A percentile compares a stretch with the other conserved stretches of the same genome.
Conservation (phyloP, 2,797 vertebrate species). For the Xiphophorus birchmanni region DNA sequence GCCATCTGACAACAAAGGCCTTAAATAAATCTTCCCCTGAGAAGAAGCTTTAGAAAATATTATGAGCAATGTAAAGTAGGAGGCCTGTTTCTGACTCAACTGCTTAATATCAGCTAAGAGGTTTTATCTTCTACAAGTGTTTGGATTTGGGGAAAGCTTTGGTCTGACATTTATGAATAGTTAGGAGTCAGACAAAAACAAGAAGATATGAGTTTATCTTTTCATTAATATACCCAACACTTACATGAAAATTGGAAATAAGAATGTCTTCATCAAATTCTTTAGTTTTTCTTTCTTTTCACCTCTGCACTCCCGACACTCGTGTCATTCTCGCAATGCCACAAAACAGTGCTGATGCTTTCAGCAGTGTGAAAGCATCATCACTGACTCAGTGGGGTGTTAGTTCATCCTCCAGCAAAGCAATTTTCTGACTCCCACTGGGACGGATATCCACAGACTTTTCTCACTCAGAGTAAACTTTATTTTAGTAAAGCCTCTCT, state of each 20-base stretch:
- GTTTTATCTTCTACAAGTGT: neutral
- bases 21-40: slow-evolving; percentile 7
- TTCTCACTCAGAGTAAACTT: slow-evolving; percentile 3
- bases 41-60: neutral
- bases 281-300: neutral
- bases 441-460: neutral
- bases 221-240: neutral
- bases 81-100: neutral
- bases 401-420: neutral
- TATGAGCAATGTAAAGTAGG: neutral
- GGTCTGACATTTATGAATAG: neutral
- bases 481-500: neutral
- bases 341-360: neutral
- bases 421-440: slow-evolving; percentile 8
- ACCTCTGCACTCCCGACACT: neutral
- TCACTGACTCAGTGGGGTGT: slow-evolving; percentile 5
- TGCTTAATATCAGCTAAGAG: neutral
- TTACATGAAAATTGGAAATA: neutral
- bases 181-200: neutral
- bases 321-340: neutral
- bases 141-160: neutral
- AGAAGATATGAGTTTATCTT: neutral
- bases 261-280: neutral
- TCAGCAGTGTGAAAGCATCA: slow-evolving; percentile 11
- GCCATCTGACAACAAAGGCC: neutral